Conservation (phyloP, 2,888 invertebrate genomes). For the Periphyllus acericola region DNA sequence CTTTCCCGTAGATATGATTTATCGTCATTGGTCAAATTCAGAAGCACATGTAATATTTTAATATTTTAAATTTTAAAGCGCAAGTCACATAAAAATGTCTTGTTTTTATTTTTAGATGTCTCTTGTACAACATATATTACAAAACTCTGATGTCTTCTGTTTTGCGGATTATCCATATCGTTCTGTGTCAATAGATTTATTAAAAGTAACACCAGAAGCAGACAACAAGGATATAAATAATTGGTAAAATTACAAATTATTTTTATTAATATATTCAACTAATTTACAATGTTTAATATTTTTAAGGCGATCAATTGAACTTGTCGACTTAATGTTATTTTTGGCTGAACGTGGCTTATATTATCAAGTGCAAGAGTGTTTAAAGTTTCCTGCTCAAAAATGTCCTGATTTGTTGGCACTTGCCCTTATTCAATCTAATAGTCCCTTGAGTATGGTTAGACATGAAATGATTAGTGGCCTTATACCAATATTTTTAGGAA, state of each 20-base stretch:
- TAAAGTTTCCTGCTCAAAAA: slow-evolving; percentile 90
- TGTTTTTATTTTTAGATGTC: slow-evolving; percentile 73
- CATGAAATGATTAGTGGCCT: slow-evolving; percentile 88
- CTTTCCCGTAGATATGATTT: slow-evolving; percentile 90
- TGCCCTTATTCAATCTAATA: slow-evolving; percentile 86
- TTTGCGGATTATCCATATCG: slow-evolving; percentile 92
- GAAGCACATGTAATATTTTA: slow-evolving; percentile 77
- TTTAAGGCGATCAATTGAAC: slow-evolving; percentile 81
- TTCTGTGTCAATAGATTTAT: slow-evolving; percentile 84
- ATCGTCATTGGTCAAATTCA: slow-evolving; percentile 90
- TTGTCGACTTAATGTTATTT: slow-evolving; percentile 87
- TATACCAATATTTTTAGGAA: slow-evolving; percentile 92
- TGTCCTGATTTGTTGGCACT: slow-evolving; percentile 95
- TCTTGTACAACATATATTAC: slow-evolving; percentile 85
- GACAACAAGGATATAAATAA: slow-evolving; percentile 93
- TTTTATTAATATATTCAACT: background rate
- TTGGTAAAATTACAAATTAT: slow-evolving; percentile 72
- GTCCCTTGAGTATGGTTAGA: slow-evolving; percentile 80
- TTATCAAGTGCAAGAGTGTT: slow-evolving; percentile 84
- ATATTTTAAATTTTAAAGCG: background rate
- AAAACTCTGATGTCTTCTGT: slow-evolving; percentile 92
- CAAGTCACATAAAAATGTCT: background rate
- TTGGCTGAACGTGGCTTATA: slow-evolving; percentile 90
- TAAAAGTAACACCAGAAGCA: slow-evolving; percentile 94
- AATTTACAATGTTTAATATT: slow-evolving; percentile 1